phyloP scores from a whole-genome alignment of 2,113 vertebrate species.

The Xiphophorus hellerii region DNA sequence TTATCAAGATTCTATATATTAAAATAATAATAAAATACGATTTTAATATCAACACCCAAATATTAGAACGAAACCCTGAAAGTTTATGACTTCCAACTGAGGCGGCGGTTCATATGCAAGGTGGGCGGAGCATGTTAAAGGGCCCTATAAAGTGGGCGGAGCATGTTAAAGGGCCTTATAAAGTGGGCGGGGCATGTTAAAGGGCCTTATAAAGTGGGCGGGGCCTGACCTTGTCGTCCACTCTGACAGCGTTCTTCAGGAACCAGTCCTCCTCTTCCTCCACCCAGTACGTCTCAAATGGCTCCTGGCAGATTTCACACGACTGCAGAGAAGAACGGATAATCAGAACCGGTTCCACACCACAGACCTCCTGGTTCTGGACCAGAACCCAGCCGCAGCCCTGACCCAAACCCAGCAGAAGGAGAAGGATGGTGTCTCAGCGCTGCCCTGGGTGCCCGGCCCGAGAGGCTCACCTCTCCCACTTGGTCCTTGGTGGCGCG shows the following conservation, averaged over 20 bases:
- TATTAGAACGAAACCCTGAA: too few relatives aligned
- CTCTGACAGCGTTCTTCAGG: conserved; percentile 93
- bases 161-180: too few relatives aligned
- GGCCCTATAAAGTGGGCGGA: not conserved
- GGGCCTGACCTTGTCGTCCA: conserved; percentile 90
- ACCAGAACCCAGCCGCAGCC: not conserved
- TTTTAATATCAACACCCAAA: too few relatives aligned
- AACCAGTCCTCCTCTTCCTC: conserved; percentile 99
- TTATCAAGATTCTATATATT: too few relatives aligned
- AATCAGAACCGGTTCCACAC: not conserved
- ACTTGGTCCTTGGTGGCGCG: conserved; percentile 93
- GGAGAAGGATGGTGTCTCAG: not conserved
- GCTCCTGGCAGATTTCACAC: conserved; percentile 98
- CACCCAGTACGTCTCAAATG: conserved; percentile 99
- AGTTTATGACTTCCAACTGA: too few relatives aligned
- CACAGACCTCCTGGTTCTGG: too few relatives aligned
- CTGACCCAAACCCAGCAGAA: not conserved
- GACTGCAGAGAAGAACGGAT: conserved; percentile 70
- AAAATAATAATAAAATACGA: too few relatives aligned
- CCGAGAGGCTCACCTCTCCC: conserved; percentile 82
- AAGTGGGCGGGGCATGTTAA: too few relatives aligned
- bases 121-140: not conserved
- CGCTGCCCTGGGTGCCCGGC: not conserved
- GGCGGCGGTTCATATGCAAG: too few relatives aligned
- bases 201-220: too few relatives aligned